Percentiles rank a stretch among this genome's conserved stretches.
Evolutionary conservation across 2,888 invertebrate genomes (phyloP).

Genomic region (Agrotis segetum): DNA sequence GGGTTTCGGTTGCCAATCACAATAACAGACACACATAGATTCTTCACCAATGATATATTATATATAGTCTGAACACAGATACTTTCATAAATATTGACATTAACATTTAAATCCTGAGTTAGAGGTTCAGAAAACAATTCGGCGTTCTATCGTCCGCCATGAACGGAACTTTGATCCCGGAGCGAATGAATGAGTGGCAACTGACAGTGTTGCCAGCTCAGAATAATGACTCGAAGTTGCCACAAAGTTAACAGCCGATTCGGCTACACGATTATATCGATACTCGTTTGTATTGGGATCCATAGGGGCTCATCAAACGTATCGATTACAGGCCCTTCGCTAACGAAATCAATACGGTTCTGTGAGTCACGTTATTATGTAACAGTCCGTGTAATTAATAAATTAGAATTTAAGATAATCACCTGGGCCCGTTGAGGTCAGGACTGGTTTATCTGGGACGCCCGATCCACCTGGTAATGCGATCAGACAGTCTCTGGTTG

Average conservation of each 20-base stretch:
- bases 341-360: slow-evolving; percentile 41
- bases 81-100: too few relatives aligned
- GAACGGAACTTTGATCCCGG: too few relatives aligned
- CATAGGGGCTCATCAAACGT: slow-evolving; percentile 40
- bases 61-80: too few relatives aligned
- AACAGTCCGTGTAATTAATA: slow-evolving; percentile 21
- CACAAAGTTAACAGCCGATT: slow-evolving; percentile 12
- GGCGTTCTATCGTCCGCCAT: too few relatives aligned
- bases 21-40: too few relatives aligned
- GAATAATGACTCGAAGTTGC: too few relatives aligned
- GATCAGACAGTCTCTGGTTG: slow-evolving; percentile 4
- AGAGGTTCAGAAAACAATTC: too few relatives aligned
- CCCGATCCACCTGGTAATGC: slow-evolving; percentile 27
- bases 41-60: too few relatives aligned
- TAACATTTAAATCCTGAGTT: too few relatives aligned
- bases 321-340: slow-evolving; percentile 38
- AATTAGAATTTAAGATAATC: slow-evolving; percentile 24
- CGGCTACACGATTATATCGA: slow-evolving; percentile 34
- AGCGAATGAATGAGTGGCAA: too few relatives aligned
- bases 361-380: slow-evolving; percentile 17
- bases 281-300: slow-evolving; percentile 32
- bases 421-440: slow-evolving; percentile 24
- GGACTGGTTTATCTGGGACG: slow-evolving; percentile 30
- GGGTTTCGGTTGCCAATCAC: too few relatives aligned
- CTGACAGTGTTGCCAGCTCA: too few relatives aligned